Percentiles rank a stretch among this genome's conserved stretches.
Evolutionary conservation across 1,140 invertebrate genomes (phyloP).

Genomic region (Alviniconcha marisindica): DNA sequence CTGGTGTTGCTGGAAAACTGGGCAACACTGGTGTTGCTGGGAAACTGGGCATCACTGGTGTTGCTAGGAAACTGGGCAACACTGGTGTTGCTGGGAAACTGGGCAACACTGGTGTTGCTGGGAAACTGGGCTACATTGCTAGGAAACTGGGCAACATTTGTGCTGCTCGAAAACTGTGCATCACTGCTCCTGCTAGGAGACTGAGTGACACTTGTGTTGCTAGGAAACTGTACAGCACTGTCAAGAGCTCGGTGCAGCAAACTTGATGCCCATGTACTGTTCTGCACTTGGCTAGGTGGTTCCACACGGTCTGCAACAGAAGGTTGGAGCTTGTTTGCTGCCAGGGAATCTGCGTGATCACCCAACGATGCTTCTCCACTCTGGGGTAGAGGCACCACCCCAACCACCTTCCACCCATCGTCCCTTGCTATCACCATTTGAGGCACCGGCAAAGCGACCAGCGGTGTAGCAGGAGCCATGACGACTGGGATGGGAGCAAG

Average conservation of each 20-base stretch:
- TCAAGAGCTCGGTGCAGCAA: background rate
- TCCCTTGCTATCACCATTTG: background rate
- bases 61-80: too few species aligned
- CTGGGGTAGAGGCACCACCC: slow-evolving; percentile 25
- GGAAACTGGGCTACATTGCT: too few species aligned
- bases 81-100: too few species aligned
- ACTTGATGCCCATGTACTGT: background rate
- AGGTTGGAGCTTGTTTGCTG: background rate
- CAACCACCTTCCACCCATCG: slow-evolving; percentile 32
- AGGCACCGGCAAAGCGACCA: background rate
- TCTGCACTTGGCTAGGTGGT: background rate
- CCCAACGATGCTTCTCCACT: background rate
- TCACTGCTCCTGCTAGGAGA: too few species aligned
- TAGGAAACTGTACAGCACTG: too few species aligned
- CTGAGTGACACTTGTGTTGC: too few species aligned
- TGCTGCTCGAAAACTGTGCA: too few species aligned
- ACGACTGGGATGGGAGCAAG: background rate
- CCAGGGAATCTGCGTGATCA: background rate
- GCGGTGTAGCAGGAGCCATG: background rate
- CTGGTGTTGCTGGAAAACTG: too few species aligned
- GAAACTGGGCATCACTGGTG: too few species aligned
- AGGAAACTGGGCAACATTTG: too few species aligned
- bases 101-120: too few species aligned
- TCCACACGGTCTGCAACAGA: background rate
- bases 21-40: too few species aligned